Conservation (phyloP, 1,140 invertebrate genomes). For the Theocolax elegans region DNA sequence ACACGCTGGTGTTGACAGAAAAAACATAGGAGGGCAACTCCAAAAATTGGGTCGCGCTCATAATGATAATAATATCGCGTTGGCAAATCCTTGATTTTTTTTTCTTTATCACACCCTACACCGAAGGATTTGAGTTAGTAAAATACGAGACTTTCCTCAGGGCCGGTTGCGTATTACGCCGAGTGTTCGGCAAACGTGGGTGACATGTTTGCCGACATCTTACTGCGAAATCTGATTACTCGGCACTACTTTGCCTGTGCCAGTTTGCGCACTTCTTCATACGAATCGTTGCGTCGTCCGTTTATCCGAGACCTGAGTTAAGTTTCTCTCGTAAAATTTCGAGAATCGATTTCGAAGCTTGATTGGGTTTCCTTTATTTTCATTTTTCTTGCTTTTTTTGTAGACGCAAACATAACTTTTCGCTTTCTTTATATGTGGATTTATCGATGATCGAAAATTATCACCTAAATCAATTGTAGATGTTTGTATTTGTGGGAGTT, state of each 20-base stretch:
- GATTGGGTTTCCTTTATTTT: too few relatives aligned
- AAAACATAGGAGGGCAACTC: background rate
- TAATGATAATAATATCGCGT: conserved; percentile 1
- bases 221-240: conserved; percentile 37
- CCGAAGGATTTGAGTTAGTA: background rate
- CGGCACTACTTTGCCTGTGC: background rate
- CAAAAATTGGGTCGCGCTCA: background rate
- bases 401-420: too few relatives aligned
- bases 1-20: background rate
- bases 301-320: background rate
- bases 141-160: background rate
- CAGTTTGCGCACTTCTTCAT: conserved; percentile 22
- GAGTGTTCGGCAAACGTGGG: conserved; percentile 26
- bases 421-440: too few relatives aligned
- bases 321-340: too few relatives aligned
- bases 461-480: too few relatives aligned
- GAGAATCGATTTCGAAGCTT: too few relatives aligned
- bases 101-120: too few relatives aligned
- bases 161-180: background rate
- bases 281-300: background rate
- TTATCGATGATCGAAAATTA: too few relatives aligned
- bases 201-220: conserved; percentile 32
- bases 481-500: too few relatives aligned
- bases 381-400: too few relatives aligned
- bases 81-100: too few relatives aligned